These are phyloP conservation scores for Proterorhinus semilunaris DNA, from an alignment of 2,113 vertebrate species.

Conservation along the genomic window DNA sequence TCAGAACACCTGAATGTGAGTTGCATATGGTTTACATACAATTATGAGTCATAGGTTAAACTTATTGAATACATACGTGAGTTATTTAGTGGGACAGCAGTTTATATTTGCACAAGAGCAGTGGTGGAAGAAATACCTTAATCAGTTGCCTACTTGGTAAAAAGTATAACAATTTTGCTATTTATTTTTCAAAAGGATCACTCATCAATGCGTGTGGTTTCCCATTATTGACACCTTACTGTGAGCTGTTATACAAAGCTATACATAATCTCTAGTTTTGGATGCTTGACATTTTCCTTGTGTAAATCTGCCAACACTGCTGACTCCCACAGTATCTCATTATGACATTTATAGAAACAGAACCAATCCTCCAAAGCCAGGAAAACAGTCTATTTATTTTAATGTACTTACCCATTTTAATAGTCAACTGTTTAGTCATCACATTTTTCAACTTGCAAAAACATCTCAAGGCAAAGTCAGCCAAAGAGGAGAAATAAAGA, in stretches of 20 bases:
- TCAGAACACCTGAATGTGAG: background rate
- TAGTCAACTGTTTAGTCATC: slow-evolving; percentile 6
- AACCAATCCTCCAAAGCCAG: background rate
- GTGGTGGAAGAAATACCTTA: too few relatives aligned
- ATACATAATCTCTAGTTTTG: background rate
- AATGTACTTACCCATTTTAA: slow-evolving; percentile 2
- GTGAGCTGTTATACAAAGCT: background rate
- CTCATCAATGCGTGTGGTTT: too few relatives aligned
- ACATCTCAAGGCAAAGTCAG: slow-evolving; percentile 16
- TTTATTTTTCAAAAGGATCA: too few relatives aligned
- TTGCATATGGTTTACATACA: background rate
- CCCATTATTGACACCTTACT: background rate
- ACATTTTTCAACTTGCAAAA: background rate
- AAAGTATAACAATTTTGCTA: too few relatives aligned
- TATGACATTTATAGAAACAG: background rate
- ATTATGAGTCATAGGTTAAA: background rate
- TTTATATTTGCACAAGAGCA: background rate
- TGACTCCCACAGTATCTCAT: background rate
- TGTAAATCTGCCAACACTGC: background rate
- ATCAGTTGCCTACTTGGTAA: too few relatives aligned
- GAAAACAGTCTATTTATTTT: background rate
- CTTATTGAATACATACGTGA: background rate
- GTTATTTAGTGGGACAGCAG: background rate
- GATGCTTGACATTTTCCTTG: background rate
- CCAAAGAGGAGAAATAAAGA: slow-evolving; percentile 20